phyloP scores from a whole-genome alignment of 1,140 invertebrate genomes.

The Cyphomyrmex costatus region DNA sequence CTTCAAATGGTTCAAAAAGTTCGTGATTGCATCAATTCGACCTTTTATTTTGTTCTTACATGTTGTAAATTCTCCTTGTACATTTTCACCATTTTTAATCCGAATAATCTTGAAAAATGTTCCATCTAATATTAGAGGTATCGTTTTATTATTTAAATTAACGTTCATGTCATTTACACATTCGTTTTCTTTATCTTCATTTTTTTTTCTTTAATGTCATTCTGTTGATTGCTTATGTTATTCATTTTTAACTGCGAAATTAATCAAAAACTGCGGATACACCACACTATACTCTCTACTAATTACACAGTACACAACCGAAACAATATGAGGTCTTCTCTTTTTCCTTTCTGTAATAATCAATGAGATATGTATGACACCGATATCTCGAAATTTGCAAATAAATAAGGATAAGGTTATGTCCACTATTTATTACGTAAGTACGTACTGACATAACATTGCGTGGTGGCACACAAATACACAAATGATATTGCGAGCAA shows the following conservation, averaged over 20 bases:
- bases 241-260: conserved; percentile 12
- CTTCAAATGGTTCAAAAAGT: conserved; percentile 32
- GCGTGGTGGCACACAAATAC: no score
- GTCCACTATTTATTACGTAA: no score
- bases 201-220: no score
- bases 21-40: conserved; percentile 20
- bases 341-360: no score
- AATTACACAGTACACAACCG: no score
- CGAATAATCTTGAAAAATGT: conserved; percentile 21
- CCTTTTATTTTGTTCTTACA: conserved; percentile 28
- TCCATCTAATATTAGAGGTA: conserved; percentile 21
- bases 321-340: no score
- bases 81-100: conserved; percentile 5
- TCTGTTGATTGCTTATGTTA: conserved; percentile 4
- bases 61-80: conserved; percentile 25
- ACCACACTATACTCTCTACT: no score
- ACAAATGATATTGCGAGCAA: no score
- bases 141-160: conserved; percentile 22
- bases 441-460: no score
- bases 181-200: background rate
- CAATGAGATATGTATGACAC: no score
- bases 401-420: no score
- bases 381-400: no score
- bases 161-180: background rate
- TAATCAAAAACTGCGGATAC: background rate